Conservation (phyloP, 2,888 invertebrate genomes). For the Lithosia quadra region DNA sequence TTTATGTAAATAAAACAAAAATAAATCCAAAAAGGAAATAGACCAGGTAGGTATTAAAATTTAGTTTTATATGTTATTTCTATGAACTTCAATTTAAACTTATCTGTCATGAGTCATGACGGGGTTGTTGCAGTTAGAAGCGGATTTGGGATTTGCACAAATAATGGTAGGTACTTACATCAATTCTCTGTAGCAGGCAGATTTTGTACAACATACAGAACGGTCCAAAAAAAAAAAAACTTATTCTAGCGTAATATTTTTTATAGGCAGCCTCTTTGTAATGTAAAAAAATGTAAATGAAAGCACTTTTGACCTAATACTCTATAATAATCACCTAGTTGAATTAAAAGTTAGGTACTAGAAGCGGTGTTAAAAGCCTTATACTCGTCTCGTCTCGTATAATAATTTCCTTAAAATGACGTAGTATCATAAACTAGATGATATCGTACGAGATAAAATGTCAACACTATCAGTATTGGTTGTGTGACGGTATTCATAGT, state of each 20-base stretch:
- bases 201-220: no score
- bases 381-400: no score
- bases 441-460: constrained; percentile 20
- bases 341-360: neutral
- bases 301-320: neutral
- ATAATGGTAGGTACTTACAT: no score
- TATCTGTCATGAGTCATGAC: no score
- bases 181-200: no score
- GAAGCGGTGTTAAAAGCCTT: neutral
- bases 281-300: no score
- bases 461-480: constrained; percentile 40
- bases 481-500: constrained; percentile 47
- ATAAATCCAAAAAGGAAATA: neutral
- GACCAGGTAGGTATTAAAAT: neutral
- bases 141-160: neutral
- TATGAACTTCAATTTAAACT: neutral
- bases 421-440: neutral
- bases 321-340: neutral
- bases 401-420: neutral
- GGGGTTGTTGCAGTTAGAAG: no score
- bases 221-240: no score
- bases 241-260: no score
- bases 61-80: neutral
- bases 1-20: neutral
- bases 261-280: no score